These are phyloP conservation scores for Choristoneura fumiferana DNA, from an alignment of 1,140 invertebrate species.

Conservation along the genomic window DNA sequence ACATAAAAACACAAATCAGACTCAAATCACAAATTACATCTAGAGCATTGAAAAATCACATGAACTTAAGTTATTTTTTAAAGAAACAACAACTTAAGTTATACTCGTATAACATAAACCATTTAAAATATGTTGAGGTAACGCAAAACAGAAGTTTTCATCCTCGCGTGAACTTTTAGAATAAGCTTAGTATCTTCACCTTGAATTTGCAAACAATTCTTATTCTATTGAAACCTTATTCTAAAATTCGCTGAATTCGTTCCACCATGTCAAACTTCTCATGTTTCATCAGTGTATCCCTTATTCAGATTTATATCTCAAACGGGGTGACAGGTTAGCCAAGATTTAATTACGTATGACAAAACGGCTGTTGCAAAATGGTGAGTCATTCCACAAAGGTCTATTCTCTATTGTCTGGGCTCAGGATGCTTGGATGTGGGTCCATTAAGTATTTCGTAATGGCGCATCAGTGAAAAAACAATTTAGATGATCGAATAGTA, in stretches of 20 bases:
- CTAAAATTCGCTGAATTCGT: neutral
- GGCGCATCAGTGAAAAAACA: neutral
- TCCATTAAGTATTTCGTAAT: constrained; percentile 9
- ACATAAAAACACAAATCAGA: too few species aligned
- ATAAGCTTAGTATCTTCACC: too few species aligned
- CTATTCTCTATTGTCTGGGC: constrained; percentile 14
- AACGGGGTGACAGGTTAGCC: constrained; percentile 13
- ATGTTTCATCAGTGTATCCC: neutral
- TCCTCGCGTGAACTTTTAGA: too few species aligned
- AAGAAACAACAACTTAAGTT: too few species aligned
- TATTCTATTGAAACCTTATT: too few species aligned
- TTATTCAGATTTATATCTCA: constrained; percentile 2
- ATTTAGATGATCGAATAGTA: neutral
- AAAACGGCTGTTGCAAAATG: constrained; percentile 7
- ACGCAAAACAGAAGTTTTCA: too few species aligned
- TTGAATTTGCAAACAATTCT: too few species aligned
- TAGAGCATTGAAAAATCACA: too few species aligned
- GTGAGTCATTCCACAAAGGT: constrained; percentile 12
- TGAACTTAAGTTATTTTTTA: too few species aligned
- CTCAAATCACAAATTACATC: too few species aligned
- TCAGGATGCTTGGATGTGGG: neutral
- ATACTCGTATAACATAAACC: too few species aligned
- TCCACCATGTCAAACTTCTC: constrained; percentile 2
- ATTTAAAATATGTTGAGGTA: too few species aligned
- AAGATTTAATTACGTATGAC: constrained; percentile 15